Percentiles rank a stretch among this genome's conserved stretches.
Evolutionary conservation across 2,888 invertebrate genomes (phyloP).

Genomic region (Callyntrura guangdongensis): DNA sequence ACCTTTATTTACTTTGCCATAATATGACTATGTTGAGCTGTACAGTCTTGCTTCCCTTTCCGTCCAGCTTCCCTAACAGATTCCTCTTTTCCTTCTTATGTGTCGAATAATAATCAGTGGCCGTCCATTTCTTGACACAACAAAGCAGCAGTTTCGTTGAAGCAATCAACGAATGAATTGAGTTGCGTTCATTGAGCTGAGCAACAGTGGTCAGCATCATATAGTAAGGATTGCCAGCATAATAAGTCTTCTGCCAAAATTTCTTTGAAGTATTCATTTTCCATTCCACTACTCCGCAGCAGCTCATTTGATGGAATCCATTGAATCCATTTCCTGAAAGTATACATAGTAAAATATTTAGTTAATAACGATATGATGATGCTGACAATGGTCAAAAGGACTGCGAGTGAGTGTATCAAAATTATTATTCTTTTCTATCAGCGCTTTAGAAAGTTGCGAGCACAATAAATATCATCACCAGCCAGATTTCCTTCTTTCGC

Average conservation of each 20-base stretch:
- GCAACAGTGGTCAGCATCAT: too few relatives aligned
- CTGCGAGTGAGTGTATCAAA: neutral
- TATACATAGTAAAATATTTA: neutral
- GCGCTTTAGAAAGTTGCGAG: neutral
- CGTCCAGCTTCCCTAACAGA: neutral
- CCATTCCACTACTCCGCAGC: too few relatives aligned
- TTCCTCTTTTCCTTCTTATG: neutral
- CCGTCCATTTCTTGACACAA: too few relatives aligned
- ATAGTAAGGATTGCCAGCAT: too few relatives aligned
- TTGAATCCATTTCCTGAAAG: neutral
- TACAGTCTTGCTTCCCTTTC: neutral
- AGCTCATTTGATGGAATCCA: too few relatives aligned
- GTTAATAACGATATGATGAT: neutral
- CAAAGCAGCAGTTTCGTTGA: neutral
- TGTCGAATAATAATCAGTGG: neutral
- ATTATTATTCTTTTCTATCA: neutral
- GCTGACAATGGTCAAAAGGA: conserved; percentile 25
- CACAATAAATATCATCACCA: neutral
- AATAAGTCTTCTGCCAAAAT: neutral
- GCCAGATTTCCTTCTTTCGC: too few relatives aligned
- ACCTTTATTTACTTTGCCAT: conserved; percentile 33
- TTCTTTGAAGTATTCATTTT: conserved; percentile 37
- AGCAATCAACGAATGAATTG: neutral
- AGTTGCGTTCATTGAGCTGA: neutral
- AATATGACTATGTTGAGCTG: neutral